Evolutionary conservation across 2,888 invertebrate species (phyloP), one percentile per base, ranked within the genome.

Genomic region (Pristionchus fissidentatus): DNA sequence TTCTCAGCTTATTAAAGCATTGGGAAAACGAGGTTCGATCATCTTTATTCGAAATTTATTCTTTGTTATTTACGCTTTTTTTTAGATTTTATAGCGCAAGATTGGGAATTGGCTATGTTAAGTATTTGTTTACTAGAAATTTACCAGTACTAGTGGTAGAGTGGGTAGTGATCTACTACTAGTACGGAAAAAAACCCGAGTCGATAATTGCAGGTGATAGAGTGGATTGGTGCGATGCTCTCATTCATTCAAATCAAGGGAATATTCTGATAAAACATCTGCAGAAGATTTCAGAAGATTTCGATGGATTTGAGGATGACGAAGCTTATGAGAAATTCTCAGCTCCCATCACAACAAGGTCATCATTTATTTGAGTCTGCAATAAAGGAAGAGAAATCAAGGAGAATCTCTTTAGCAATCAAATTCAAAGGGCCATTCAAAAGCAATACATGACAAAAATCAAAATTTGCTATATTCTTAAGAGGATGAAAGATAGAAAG

Each of bases 231-330:
- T 46, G 46, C 49, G 75, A 77, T 35, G 75, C 75, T 15, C 29
- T 77, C 19, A 77, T 77, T 1, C 75, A 77, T 32, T 49, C 46
- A 3, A 49, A 77, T 32, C 75, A 77, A n/a, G 29, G 49, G 49
- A 49, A 46, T 35, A 77, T 77, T 49, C 49, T 77, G 19, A 29
- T 77, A 35, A 35, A 41, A 19, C 75, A 77, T 49, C 75, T 77
- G 4, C 75, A 49, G 49, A 77, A 49, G 49, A 49, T 77, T 13
- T 29, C 49, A 1, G 75, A 77, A 35, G 75, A 77, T 15, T 32
- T 77, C 29, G 75, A 77, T 29, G 75, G 49, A 29, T 77, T 77
- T 32, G 75, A 77, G 70, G 70, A 70, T 26, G 70, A 70, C 26
- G 70, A 70, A 26, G 70, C 70, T 2, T 70, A 70, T 26, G 70